These are phyloP conservation scores for Emydocephalus ijimae DNA, from an alignment of 2,113 vertebrate species.

Conservation along the genomic window DNA sequence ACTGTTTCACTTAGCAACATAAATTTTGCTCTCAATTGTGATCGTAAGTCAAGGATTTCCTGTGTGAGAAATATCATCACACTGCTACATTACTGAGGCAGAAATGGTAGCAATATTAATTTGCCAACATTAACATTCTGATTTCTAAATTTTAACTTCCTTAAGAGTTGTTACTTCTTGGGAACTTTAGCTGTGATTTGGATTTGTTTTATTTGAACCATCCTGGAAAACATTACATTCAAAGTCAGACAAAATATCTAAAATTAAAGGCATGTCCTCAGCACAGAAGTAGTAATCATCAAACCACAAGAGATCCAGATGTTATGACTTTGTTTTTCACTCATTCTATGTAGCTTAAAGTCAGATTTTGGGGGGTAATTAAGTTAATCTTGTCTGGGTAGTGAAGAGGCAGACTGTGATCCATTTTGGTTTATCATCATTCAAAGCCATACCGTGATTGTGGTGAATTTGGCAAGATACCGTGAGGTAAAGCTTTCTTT, in stretches of 20 bases:
- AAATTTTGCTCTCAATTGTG: neutral
- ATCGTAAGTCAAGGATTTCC: neutral
- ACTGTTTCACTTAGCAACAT: neutral
- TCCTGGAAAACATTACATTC: neutral
- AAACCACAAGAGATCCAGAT: neutral
- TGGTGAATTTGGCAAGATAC: fast-evolving
- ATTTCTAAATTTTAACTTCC: neutral
- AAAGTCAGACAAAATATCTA: neutral
- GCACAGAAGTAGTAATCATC: neutral
- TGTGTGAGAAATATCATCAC: neutral
- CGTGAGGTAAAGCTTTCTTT: fast-evolving
- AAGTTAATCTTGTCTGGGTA: neutral
- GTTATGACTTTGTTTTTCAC: neutral
- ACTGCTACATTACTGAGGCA: neutral
- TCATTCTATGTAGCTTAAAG: neutral
- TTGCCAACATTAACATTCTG: neutral
- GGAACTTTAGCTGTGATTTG: neutral
- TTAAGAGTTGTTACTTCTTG: neutral
- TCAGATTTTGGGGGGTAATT: neutral
- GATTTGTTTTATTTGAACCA: neutral
- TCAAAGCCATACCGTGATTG: neutral
- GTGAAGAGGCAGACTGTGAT: neutral
- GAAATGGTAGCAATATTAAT: neutral
- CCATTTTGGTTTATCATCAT: neutral
- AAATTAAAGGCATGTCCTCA: neutral